Percentiles rank a stretch among this genome's conserved stretches.
Conservation (phyloP, 1,140 invertebrate genomes). For the Drosophila serrata region DNA sequence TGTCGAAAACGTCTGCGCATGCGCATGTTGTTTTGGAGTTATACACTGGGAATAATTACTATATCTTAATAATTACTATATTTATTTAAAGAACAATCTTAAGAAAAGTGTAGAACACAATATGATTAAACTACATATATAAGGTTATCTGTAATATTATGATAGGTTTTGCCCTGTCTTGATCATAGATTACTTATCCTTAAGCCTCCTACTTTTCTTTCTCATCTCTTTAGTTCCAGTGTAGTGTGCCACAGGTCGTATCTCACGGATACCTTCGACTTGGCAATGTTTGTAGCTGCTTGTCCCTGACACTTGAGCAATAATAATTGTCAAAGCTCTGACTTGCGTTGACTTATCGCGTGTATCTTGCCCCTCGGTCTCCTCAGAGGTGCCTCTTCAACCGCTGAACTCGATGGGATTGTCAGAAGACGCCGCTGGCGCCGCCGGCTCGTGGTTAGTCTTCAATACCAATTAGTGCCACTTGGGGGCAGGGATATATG, state of each 20-base stretch:
- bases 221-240: background rate
- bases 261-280: slow-evolving; percentile 46
- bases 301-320: slow-evolving; percentile 70
- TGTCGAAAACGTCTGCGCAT: slow-evolving; percentile 70
- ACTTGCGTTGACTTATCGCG: slow-evolving; percentile 72
- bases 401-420: slow-evolving; percentile 65
- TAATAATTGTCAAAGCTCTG: slow-evolving; percentile 79
- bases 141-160: too few relatives aligned
- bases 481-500: slow-evolving; percentile 1
- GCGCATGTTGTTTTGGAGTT: slow-evolving; percentile 33
- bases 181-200: background rate
- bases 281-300: slow-evolving; percentile 29
- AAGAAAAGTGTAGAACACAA: background rate
- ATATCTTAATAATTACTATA: background rate
- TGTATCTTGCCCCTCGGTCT: background rate
- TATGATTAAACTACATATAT: background rate
- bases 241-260: slow-evolving; percentile 34
- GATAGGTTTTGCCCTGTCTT: too few relatives aligned
- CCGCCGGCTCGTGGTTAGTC: slow-evolving; percentile 34
- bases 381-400: slow-evolving; percentile 42
- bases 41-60: slow-evolving; percentile 4
- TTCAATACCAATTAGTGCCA: slow-evolving; percentile 71
- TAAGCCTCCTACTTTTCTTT: background rate
- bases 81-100: rapidly evolving
- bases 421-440: slow-evolving; percentile 64